phyloP scores from a whole-genome alignment of 2,797 vertebrate species.

The Balearica regulorum region DNA sequence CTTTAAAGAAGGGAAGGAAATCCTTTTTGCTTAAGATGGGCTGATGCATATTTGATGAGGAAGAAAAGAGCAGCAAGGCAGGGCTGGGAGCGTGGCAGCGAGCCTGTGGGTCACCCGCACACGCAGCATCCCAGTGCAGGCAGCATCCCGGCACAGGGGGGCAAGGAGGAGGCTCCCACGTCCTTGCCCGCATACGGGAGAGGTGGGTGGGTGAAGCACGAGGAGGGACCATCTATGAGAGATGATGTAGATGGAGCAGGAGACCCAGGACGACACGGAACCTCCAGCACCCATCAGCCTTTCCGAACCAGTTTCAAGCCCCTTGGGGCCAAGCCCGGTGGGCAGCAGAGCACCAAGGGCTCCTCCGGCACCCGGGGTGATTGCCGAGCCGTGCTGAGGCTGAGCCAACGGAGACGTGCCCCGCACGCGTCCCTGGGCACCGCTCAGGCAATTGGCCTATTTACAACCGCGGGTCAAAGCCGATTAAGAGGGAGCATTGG shows the following conservation, averaged over 20 bases:
- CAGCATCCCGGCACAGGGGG: neutral
- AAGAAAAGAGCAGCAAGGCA: neutral
- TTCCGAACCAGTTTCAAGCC: rapidly evolving
- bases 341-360: neutral
- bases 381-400: neutral
- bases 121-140: neutral
- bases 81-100: neutral
- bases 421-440: neutral
- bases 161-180: neutral
- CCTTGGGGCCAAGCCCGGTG: neutral
- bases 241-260: neutral
- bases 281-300: neutral
- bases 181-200: neutral
- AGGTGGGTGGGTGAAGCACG: neutral
- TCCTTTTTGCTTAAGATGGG: conserved; percentile 50
- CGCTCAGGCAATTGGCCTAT: conserved; percentile 31
- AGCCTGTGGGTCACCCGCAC: neutral
- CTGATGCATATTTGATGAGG: conserved; percentile 46
- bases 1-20: conserved; percentile 16
- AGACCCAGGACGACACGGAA: neutral
- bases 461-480: conserved; percentile 5
- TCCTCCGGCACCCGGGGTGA: rapidly evolving
- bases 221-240: neutral
- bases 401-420: neutral
- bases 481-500: conserved; percentile 8